Evolutionary conservation across 2,888 invertebrate species (phyloP).

Genomic region (Pristionchus japonicus): DNA sequence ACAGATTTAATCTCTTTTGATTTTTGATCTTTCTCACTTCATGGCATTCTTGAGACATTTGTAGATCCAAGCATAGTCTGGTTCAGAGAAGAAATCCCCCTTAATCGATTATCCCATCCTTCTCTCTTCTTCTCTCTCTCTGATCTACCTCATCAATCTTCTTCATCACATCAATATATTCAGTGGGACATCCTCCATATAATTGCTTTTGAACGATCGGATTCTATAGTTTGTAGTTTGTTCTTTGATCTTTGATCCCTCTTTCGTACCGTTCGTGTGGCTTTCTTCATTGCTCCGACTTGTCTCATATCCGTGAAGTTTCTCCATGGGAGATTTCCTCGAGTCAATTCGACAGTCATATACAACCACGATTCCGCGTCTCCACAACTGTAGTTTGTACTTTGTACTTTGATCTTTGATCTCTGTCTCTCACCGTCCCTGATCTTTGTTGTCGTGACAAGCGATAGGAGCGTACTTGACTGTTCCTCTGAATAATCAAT

Average conservation of each 20-base stretch:
- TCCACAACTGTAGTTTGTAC: conserved; percentile 54
- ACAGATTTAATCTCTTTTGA: neutral
- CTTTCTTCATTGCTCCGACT: conserved; percentile 63
- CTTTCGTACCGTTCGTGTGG: conserved; percentile 49
- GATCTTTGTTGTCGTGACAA: conserved; percentile 57
- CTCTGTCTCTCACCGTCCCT: conserved; percentile 39
- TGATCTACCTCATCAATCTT: conserved; percentile 46
- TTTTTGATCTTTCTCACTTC: conserved; percentile 38
- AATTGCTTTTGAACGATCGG: conserved; percentile 59
- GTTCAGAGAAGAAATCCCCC: conserved; percentile 67
- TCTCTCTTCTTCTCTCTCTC: neutral
- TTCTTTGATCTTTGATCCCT: conserved; percentile 9
- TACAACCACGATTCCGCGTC: conserved; percentile 68
- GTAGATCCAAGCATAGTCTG: conserved; percentile 65
- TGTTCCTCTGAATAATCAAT: conserved; percentile 50
- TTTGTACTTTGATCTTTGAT: neutral
- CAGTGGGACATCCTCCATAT: conserved; percentile 66
- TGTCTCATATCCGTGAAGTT: conserved; percentile 65
- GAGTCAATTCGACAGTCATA: conserved; percentile 66
- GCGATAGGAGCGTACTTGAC: conserved; percentile 69
- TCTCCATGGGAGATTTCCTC: conserved; percentile 68
- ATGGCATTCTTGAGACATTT: conserved; percentile 58
- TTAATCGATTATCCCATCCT: conserved; percentile 53
- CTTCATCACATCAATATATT: conserved; percentile 62
- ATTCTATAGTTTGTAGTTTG: conserved; percentile 43